phyloP scores from a whole-genome alignment of 2,113 vertebrate genomes.

The Platichthys stellatus region DNA sequence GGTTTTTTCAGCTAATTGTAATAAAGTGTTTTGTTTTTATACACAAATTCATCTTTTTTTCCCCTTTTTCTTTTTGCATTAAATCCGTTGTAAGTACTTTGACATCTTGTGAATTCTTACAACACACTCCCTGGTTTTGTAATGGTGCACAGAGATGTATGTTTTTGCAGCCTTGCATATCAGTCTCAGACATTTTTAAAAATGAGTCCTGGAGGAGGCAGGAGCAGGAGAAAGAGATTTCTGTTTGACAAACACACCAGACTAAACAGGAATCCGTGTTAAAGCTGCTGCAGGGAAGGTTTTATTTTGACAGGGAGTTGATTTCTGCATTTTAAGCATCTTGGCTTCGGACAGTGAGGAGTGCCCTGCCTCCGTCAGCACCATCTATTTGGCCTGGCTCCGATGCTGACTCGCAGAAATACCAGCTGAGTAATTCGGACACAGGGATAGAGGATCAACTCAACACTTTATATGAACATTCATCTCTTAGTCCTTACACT shows the following conservation, averaged over 20 bases:
- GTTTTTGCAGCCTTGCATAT: background rate
- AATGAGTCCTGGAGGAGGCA: background rate
- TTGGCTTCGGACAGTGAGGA: background rate
- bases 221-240: background rate
- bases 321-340: slow-evolving; percentile 11
- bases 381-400: slow-evolving; percentile 19
- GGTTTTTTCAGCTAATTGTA: slow-evolving; percentile 86
- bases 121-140: background rate
- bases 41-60: slow-evolving; percentile 75
- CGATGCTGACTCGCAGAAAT: slow-evolving; percentile 27
- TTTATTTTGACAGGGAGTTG: background rate
- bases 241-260: background rate
- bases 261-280: background rate
- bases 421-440: slow-evolving; percentile 13
- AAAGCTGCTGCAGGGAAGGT: background rate
- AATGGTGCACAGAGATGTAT: background rate
- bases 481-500: background rate
- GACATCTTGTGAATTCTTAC: slow-evolving; percentile 62
- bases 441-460: slow-evolving; percentile 8
- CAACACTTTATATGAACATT: background rate
- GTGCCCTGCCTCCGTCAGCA: slow-evolving; percentile 8
- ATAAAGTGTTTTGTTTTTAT: slow-evolving; percentile 94
- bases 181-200: background rate
- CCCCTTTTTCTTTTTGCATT: slow-evolving; percentile 52
- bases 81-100: slow-evolving; percentile 70